A percentile compares a stretch with the other conserved stretches of the same genome.
phyloP scores from a whole-genome alignment of 2,888 invertebrate genomes.

The Syrista parreyssii region DNA sequence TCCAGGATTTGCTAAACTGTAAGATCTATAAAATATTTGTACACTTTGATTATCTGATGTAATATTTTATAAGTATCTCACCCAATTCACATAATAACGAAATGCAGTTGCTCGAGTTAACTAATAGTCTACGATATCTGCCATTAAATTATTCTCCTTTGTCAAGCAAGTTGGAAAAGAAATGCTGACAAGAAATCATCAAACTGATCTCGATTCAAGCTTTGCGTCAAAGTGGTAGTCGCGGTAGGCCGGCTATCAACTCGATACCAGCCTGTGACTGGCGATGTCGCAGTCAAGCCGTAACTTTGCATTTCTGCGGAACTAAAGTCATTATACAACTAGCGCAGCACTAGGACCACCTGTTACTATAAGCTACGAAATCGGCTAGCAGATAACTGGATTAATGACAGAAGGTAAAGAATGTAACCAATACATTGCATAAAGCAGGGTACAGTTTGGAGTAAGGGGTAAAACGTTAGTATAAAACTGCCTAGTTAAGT shows the following conservation, averaged over 20 bases:
- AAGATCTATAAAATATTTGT: neutral
- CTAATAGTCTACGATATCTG: neutral
- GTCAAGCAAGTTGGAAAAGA: neutral
- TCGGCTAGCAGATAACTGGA: neutral
- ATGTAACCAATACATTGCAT: neutral
- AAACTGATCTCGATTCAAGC: neutral
- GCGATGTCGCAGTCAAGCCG: slow-evolving; percentile 5
- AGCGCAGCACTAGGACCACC: neutral
- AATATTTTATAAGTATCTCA: neutral
- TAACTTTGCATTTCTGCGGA: slow-evolving; percentile 4
- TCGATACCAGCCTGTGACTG: slow-evolving; percentile 11
- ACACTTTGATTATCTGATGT: neutral
- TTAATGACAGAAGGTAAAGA: neutral
- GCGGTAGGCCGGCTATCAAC: neutral
- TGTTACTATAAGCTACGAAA: slow-evolving; percentile 2
- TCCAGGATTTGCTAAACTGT: neutral
- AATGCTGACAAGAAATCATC: neutral
- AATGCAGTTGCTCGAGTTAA: neutral
- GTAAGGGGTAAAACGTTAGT: neutral
- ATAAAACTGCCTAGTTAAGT: slow-evolving; percentile 1
- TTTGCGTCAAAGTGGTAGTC: neutral
- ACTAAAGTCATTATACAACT: slow-evolving; percentile 7
- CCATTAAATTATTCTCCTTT: neutral
- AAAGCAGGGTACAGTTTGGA: neutral
- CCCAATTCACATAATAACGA: neutral